Evolutionary conservation across 2,888 invertebrate species (phyloP).

Genomic region (Dryobota labecula): DNA sequence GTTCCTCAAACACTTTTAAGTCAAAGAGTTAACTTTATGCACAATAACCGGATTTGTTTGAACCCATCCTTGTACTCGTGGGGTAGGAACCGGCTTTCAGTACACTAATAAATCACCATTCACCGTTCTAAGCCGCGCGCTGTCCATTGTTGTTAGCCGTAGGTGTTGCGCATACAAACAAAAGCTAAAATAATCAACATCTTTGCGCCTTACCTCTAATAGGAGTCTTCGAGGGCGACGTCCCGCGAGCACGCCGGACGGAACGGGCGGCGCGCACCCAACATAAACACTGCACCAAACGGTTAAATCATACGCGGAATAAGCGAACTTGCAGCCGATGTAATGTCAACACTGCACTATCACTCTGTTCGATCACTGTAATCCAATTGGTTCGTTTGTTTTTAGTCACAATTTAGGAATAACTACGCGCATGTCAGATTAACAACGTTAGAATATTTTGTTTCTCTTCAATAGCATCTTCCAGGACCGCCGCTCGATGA

Average conservation of each 20-base stretch:
- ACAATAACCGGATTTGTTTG: constrained; percentile 75
- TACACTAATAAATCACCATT: constrained; percentile 65
- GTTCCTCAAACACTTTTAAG: not conserved
- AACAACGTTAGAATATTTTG: constrained; percentile 70
- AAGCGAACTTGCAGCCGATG: constrained; percentile 67
- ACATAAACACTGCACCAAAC: constrained; percentile 90
- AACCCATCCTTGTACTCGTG: constrained; percentile 61
- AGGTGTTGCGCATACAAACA: constrained; percentile 65
- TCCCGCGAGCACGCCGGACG: constrained; percentile 85
- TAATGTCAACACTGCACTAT: constrained; percentile 81
- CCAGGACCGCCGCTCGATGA: constrained; percentile 87
- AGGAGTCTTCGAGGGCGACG: constrained; percentile 88
- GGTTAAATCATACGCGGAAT: constrained; percentile 79
- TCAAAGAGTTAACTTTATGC: constrained; percentile 19
- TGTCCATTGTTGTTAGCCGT: constrained; percentile 45
- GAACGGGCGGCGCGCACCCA: constrained; percentile 85
- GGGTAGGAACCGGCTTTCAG: constrained; percentile 76
- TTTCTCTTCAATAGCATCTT: constrained; percentile 66
- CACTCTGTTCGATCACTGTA: constrained; percentile 85
- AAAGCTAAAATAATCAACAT: constrained; percentile 75
- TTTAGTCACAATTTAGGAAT: constrained; percentile 84
- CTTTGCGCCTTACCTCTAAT: constrained; percentile 82
- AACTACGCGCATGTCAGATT: constrained; percentile 85
- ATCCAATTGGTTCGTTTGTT: constrained; percentile 84
- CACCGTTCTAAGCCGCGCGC: constrained; percentile 42